Evolutionary conservation across 2,113 vertebrate genomes (phyloP).

Genomic region (Pedionomus torquatus): DNA sequence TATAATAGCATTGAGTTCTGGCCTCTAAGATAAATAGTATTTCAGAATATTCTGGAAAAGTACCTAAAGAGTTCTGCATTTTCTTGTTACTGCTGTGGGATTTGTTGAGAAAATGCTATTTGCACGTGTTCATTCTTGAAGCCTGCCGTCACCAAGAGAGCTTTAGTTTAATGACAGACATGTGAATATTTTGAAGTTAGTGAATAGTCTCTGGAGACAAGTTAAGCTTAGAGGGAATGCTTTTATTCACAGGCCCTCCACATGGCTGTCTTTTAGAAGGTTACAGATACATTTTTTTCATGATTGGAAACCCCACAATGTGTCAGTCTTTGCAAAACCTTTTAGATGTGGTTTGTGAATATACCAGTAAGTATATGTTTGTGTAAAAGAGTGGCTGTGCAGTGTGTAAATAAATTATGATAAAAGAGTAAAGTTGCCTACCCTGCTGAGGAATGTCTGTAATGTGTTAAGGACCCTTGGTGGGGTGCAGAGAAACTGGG

Average conservation of each 20-base stretch:
- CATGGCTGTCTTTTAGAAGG: conserved; percentile 61
- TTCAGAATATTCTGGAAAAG: background rate
- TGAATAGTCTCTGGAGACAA: conserved; percentile 58
- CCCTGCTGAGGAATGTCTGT: conserved; percentile 80
- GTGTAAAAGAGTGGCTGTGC: conserved; percentile 86
- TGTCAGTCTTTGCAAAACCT: conserved; percentile 63
- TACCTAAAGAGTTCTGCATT: background rate
- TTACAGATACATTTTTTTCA: background rate
- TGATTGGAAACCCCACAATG: conserved; percentile 32
- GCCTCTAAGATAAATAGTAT: background rate
- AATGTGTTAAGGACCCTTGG: conserved; percentile 85
- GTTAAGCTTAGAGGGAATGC: conserved; percentile 51
- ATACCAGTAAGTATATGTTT: conserved; percentile 77
- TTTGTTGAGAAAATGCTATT: conserved; percentile 59
- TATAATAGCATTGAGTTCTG: background rate
- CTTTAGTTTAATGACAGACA: conserved; percentile 36
- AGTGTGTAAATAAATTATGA: conserved; percentile 89
- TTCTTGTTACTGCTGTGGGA: conserved; percentile 31
- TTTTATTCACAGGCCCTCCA: conserved; percentile 61
- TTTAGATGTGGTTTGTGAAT: conserved; percentile 78
- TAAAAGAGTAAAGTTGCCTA: conserved; percentile 88
- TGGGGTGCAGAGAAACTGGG: conserved; percentile 50
- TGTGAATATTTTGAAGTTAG: conserved; percentile 6
- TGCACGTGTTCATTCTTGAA: conserved; percentile 42
- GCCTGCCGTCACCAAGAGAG: conserved; percentile 15